phyloP scores from a whole-genome alignment of 1,140 invertebrate genomes.

The Aphaenogaster ashmeadi region DNA sequence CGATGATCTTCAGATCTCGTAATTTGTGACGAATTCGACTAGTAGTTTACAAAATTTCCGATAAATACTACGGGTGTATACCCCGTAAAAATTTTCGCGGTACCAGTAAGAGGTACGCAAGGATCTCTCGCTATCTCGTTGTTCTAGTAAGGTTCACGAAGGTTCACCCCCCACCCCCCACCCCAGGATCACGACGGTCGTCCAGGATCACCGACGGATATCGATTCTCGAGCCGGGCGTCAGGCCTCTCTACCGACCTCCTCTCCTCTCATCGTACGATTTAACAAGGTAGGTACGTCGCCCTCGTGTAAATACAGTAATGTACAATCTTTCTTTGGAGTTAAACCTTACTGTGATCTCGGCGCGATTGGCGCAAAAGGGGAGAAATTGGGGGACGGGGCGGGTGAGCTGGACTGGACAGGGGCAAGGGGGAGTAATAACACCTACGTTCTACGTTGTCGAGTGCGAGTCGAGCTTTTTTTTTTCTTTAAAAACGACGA shows the following conservation, averaged over 20 bases:
- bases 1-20: background rate
- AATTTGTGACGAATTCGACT: background rate
- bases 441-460: slow-evolving; percentile 67
- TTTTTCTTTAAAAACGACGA: slow-evolving; percentile 63
- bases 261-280: slow-evolving; percentile 50
- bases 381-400: slow-evolving; percentile 2
- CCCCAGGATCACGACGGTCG: background rate
- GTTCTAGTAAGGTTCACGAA: background rate
- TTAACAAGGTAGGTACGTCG: slow-evolving; percentile 73
- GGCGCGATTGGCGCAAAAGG: slow-evolving; percentile 62
- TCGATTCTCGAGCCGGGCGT: slow-evolving; percentile 29
- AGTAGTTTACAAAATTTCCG: background rate
- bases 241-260: background rate
- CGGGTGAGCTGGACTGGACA: slow-evolving; percentile 19
- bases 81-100: background rate
- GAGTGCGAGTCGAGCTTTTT: slow-evolving; percentile 61
- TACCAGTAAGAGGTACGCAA: background rate
- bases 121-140: background rate
- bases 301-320: slow-evolving; percentile 85
- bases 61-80: background rate
- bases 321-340: slow-evolving; percentile 84
- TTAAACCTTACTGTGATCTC: slow-evolving; percentile 85
- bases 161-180: too few species aligned
- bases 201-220: slow-evolving; percentile 19
- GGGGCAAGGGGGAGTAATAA: slow-evolving; percentile 31